These are phyloP conservation scores for Craterocephalus amniculus DNA, from an alignment of 2,797 vertebrate species.

Conservation along the genomic window DNA sequence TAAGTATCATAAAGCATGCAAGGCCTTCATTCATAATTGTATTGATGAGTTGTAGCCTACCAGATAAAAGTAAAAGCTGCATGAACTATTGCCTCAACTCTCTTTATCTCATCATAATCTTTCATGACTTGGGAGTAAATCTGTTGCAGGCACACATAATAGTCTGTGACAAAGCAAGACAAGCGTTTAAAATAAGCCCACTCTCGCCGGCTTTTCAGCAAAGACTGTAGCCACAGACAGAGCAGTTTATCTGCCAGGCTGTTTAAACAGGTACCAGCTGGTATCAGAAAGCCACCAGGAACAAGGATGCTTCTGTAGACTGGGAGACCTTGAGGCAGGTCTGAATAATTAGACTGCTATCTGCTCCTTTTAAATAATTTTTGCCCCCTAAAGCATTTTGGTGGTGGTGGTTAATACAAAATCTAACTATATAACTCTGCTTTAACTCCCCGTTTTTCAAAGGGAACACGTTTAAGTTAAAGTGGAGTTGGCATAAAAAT, in stretches of 20 bases:
- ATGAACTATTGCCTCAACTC: constrained; percentile 10
- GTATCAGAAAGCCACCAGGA: constrained; percentile 3
- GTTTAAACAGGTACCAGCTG: constrained; percentile 56
- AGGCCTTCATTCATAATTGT: not conserved
- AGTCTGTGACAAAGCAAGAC: constrained; percentile 36
- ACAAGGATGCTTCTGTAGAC: not conserved
- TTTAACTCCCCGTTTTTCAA: too few species aligned
- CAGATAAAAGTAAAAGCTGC: constrained; percentile 10
- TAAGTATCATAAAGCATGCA: not conserved
- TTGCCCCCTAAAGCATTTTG: too few species aligned
- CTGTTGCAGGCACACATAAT: constrained; percentile 38
- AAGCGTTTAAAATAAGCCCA: constrained; percentile 22
- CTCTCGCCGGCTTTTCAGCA: constrained; percentile 18
- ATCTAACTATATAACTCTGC: too few species aligned
- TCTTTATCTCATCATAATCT: constrained; percentile 7
- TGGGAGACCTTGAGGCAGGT: not conserved
- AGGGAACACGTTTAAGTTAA: too few species aligned
- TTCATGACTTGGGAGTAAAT: constrained; percentile 10
- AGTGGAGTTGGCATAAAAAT: too few species aligned
- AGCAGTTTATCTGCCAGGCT: constrained; percentile 58
- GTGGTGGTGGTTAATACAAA: not conserved
- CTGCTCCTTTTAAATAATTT: not conserved
- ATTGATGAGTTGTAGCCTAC: too few species aligned
- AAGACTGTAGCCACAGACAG: constrained; percentile 30
- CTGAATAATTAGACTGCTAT: not conserved